Base-by-base conservation (phyloP, 1,140 invertebrate genomes). In the Caenorhabditis briggsae region DNA sequence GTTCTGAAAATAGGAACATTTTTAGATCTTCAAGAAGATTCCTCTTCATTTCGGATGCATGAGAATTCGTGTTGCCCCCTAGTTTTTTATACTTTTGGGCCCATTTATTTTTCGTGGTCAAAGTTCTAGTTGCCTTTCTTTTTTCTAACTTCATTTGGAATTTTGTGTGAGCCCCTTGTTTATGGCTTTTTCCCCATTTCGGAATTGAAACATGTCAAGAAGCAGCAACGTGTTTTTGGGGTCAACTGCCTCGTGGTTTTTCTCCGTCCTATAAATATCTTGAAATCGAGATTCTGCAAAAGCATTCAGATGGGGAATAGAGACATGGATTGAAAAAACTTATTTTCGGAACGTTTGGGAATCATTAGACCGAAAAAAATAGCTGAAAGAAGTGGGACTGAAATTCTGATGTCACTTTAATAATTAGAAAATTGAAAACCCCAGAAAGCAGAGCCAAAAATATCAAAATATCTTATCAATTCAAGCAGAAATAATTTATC, bases 141-240 rank as follows among this genome's bases (percentile, higher is more conserved):
- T 25, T 61, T 70, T 70, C 64, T 70, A 70, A 70, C 64, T 23
- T 70, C 64, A 70, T 70, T 70, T 70, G 41, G 64, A 70, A 70
- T 70, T 70, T 70, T 70, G 59, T 12, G 9, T n/a, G 20, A 59
- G 20, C 56, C 56, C 18, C 43, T 78, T 78, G 70, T 78, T 78
- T 48, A 50, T 78, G 70, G 50, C 70, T 78, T 78, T 78, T 50
- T 50, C 46, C 23, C 64, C 5, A 16, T 70, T 70, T 70, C 43
- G 64, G 41, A 46, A 46, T 48, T 33, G 64, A 70, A 70, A 70
- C 64, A 48, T 70, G 64, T 46, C 6, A 48, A 70, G 64, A 33
- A 8, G 11, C 18, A 70, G 64, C 64, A 8, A n/a, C 18, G 64
- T 61, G 23, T 61, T 20, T 61, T 61, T 61, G 18, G 6, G 20